Percentiles rank a stretch among this genome's conserved stretches.
Conservation (phyloP, 2,888 invertebrate species). For the Zelleria hepariella region DNA sequence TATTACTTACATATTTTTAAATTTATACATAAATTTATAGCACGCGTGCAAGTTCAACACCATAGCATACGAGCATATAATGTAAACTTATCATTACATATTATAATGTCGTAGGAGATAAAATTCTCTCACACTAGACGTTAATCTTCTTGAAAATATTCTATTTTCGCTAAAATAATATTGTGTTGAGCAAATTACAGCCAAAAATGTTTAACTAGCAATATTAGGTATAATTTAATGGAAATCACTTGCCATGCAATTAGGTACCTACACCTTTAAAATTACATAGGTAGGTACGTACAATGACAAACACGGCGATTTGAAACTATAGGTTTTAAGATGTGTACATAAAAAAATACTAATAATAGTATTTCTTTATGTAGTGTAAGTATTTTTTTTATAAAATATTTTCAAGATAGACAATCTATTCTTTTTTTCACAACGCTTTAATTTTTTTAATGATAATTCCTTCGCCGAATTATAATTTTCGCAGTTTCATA, state of each 20-base stretch:
- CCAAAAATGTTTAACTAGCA: conserved; percentile 35
- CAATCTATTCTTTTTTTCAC: conserved; percentile 30
- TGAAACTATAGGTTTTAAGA: too few species aligned
- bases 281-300: too few species aligned
- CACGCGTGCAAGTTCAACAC: conserved; percentile 65
- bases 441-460: conserved; percentile 49
- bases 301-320: too few species aligned
- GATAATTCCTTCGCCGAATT: conserved; percentile 50
- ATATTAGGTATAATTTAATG: too few species aligned
- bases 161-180: conserved; percentile 19
- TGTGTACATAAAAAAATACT: conserved; percentile 11
- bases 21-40: conserved; percentile 20
- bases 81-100: conserved; percentile 26
- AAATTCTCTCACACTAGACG: conserved; percentile 35
- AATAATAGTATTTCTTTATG: not conserved
- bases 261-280: too few species aligned
- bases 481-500: not conserved
- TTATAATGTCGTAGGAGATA: conserved; percentile 52
- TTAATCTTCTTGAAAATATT: conserved; percentile 40
- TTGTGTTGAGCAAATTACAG: conserved; percentile 33
- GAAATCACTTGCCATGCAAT: too few species aligned
- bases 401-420: not conserved
- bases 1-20: not conserved
- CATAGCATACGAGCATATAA: conserved; percentile 57
- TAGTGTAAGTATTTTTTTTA: not conserved